Conservation (phyloP, 2,797 vertebrate species). For the Pelodytes ibericus region DNA sequence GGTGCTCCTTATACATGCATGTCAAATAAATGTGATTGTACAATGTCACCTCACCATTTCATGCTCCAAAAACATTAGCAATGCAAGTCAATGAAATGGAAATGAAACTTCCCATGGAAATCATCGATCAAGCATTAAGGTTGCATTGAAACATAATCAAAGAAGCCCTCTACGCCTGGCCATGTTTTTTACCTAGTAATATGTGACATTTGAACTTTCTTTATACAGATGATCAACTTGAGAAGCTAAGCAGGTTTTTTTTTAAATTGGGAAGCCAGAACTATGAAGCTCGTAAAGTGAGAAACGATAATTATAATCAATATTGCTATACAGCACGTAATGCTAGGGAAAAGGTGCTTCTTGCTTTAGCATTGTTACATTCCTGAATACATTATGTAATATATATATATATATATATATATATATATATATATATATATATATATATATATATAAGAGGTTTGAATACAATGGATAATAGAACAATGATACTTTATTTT, state of each 20-base stretch:
- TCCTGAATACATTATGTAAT: conserved; percentile 17
- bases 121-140: not conserved
- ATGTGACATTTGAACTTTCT: not conserved
- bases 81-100: not conserved
- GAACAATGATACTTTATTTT: conserved; percentile 15
- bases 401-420: not conserved
- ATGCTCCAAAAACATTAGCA: not conserved
- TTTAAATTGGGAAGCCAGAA: not conserved
- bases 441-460: not conserved
- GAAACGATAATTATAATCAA: conserved; percentile 10
- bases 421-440: too few relatives aligned
- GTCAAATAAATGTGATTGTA: conserved; percentile 3
- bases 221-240: not conserved
- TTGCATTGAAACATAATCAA: not conserved
- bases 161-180: not conserved
- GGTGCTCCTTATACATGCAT: not conserved
- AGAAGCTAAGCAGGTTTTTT: not conserved
- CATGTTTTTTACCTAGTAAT: conserved; percentile 1
- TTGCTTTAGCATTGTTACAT: conserved; percentile 4
- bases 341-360: conserved; percentile 6
- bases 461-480: conserved; percentile 3
- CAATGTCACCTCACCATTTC: conserved; percentile 15
- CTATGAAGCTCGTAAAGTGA: not conserved
- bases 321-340: conserved; percentile 18
- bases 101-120: conserved; percentile 1